Evolutionary conservation across 2,797 vertebrate species (phyloP), one percentile per base, ranked within the genome.

Genomic region (Squalus acanthias): DNA sequence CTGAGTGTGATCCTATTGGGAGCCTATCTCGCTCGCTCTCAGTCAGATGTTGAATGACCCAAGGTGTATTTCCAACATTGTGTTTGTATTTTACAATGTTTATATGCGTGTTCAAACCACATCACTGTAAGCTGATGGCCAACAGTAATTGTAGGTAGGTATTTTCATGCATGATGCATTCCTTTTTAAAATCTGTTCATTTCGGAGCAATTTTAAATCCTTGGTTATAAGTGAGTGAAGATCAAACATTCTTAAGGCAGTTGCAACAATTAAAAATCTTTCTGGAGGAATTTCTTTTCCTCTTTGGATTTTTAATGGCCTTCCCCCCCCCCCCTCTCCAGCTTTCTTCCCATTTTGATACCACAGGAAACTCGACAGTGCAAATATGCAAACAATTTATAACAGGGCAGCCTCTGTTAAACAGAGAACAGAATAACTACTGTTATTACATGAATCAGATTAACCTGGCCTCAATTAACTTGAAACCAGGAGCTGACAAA

Each of bases 401-500:
- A 95, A 57, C 94, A 74, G 67, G 39, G 7, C 29, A 57, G 24
- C 24, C 50, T 29, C 94, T 95, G 70, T 50, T 95, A 95, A 95
- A 76, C 94, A 53, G 94, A 57, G 94, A 95, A 95, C 46, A 95
- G 70, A 33, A 95, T 74, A 74, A 74, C 94, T 95, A 95, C 69
- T 95, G 94, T 76, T 95, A 76, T 17, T 76, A 53, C 39, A 74
- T 63, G 20, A 95, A 70, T 72, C 93, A 33, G 50, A 95, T 95
- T 76, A 95, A 95, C 26, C 70, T 95, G 94, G 50, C 50, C 94
- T 95, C 70, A 72, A 76, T 76, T 74, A 95, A 57, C 39, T 65
- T 53, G 12, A 95, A 95, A 10, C 93, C 93, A 70, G 93, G 67
- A 72, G 69, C 69, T 72, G 93, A 60, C 24, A 53, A 95, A 76